These are phyloP conservation scores for Micrasema minimum DNA, from an alignment of 1,140 invertebrate species.

Conservation along the genomic window DNA sequence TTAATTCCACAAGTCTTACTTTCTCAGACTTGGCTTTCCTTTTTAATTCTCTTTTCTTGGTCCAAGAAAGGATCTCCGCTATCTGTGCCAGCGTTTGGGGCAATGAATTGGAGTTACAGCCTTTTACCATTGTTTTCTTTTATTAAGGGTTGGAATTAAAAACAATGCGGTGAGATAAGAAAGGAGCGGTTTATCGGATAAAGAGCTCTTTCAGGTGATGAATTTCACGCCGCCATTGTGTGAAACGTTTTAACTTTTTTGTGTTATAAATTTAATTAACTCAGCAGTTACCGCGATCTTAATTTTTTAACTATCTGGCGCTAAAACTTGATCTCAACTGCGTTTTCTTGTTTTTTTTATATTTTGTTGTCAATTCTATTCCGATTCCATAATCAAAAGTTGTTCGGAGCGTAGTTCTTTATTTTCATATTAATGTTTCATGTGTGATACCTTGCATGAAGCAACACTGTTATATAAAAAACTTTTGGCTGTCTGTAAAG, in stretches of 20 bases:
- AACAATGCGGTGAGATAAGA: conserved; percentile 32
- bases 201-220: conserved; percentile 26
- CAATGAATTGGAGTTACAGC: conserved; percentile 28
- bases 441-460: too few relatives aligned
- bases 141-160: conserved; percentile 37
- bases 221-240: conserved; percentile 19
- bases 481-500: too few relatives aligned
- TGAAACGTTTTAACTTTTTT: conserved; percentile 11
- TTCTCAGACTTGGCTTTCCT: conserved; percentile 11
- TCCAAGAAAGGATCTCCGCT: conserved; percentile 10
- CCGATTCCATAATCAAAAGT: background rate
- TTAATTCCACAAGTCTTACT: conserved; percentile 23
- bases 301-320: background rate
- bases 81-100: conserved; percentile 6
- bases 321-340: background rate
- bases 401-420: too few relatives aligned
- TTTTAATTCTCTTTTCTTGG: conserved; percentile 6
- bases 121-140: conserved; percentile 30
- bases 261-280: conserved; percentile 2
- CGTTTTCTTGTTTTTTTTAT: background rate
- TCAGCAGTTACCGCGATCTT: background rate
- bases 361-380: background rate
- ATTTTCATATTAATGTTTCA: too few relatives aligned
- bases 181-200: conserved; percentile 28
- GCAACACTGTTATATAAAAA: too few relatives aligned